Base-by-base conservation (phyloP, 2,113 vertebrate genomes). In the Cisticola juncidis region DNA sequence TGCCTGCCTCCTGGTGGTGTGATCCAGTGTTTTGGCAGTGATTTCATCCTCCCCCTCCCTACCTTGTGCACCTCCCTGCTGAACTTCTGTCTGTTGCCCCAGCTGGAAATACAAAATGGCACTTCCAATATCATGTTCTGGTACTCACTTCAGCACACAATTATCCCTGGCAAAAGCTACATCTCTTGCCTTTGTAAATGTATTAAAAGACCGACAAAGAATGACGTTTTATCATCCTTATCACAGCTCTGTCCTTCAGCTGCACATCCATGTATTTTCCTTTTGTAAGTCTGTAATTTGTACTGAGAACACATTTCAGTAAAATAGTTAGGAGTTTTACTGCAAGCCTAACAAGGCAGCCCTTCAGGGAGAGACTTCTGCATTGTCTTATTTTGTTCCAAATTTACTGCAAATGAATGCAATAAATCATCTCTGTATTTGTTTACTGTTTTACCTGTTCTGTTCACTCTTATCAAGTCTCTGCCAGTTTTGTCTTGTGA, bases 321-420 rank as follows among this genome's bases (percentile, higher is more conserved):
- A 82, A 64, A 86, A 82, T 14, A 82, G 58, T 85, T 89, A 1
- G 7, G 28, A 57, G 21, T 40, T 90, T 93, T 88, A 92, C 65
- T 71, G 65, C 82, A n/a, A 38, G 40, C 48, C 69, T 96, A 88
- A 96, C 87, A 86, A 88, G 86, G 79, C 36, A 88, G 40, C 60
- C 76, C 94, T 95, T 92, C 64, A 36, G 94, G 93, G 93, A 92
- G 35, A 93, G 42, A 48, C 62, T 93, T 90, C 71, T 88, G 45
- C 2, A 0, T 86, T 77, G 85, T 83, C 94, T 95, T 86, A 88
- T 77, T 95, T 88, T 64, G 13, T 91, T 95, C 65, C 68, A 86
- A 54, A 93, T 95, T 94, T 83, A 90, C 69, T 71, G 64, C 79
- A 93, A 92, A 96, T 90, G 72, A 95, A 88, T 33, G 62, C 65